Base-by-base conservation (phyloP, 2,113 vertebrate species). In the Sylvia atricapilla region DNA sequence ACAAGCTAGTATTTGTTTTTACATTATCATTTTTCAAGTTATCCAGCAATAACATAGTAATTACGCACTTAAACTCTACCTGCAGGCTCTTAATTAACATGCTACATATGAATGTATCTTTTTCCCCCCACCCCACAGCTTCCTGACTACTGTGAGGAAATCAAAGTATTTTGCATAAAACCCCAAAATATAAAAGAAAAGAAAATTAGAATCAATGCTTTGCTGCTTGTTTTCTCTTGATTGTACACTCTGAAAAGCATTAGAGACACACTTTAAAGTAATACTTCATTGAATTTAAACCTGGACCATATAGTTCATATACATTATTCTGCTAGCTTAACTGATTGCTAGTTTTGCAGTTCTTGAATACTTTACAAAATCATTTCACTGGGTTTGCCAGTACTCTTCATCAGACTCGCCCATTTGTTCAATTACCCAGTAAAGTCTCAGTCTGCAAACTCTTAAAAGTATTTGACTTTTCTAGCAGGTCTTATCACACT, bases 51-150 rank as follows among this genome's bases (percentile, higher is more conserved):
- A 87, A 58, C 9, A 91, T 10, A 60, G 13, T 37, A 24, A 90
- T 67, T 67, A 70, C 20, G n/a, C 70, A 88, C 31, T 87, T 69
- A 27, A 72, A 72, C 30, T 92, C 50, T 60, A 90, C 59, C 55
- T 74, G 39, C 30, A 85, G 16, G 24, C 11, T 83, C 46, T 66
- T 80, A 66, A 62, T 76, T 53, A 86, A 83, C 22, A 15, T 37
- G 30, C 24, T 62, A 68, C 10, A 18, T 53, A 67, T 5, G 21
- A 84, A 44, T 41, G 2, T 9, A 52, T 23, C 13, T 25, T 58
- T 30, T 15, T 6, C 10, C 4, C 9, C 18, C 5, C 11, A 37
- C 7, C 46, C 1, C 27, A 43, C 0, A 74, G n/a, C 69, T 62
- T 79, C 21, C 50, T 23, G 15, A 72, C 24, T 25, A 55, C 41